Conservation (phyloP, 2,888 invertebrate species). For the Drosophila parthenogenetica region DNA sequence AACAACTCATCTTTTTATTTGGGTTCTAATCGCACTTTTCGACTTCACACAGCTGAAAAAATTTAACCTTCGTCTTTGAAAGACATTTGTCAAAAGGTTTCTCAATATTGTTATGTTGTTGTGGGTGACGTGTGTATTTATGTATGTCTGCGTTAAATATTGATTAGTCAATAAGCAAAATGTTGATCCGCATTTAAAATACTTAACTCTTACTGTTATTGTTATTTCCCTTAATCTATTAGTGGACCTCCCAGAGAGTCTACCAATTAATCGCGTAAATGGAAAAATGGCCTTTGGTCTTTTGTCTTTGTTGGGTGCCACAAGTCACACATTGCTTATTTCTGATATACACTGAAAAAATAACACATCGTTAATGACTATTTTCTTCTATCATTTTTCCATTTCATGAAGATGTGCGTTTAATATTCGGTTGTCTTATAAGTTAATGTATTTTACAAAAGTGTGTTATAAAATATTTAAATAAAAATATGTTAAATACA, state of each 20-base stretch:
- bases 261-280: slow-evolving; percentile 83
- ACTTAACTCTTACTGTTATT: slow-evolving; percentile 17
- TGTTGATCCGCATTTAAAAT: slow-evolving; percentile 72
- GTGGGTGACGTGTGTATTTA: slow-evolving; percentile 54
- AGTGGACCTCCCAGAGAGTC: slow-evolving; percentile 81
- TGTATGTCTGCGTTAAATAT: slow-evolving; percentile 54
- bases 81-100: slow-evolving; percentile 71
- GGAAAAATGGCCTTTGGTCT: slow-evolving; percentile 75
- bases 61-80: slow-evolving; percentile 62
- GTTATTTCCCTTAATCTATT: slow-evolving; percentile 63
- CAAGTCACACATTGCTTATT: slow-evolving; percentile 67
- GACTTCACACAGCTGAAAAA: slow-evolving; percentile 30
- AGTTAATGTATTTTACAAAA: background rate
- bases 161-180: slow-evolving; percentile 78
- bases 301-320: slow-evolving; percentile 76
- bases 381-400: too few relatives aligned
- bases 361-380: background rate
- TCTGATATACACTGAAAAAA: slow-evolving; percentile 14
- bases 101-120: slow-evolving; percentile 35
- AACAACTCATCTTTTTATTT: slow-evolving; percentile 60
- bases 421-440: too few relatives aligned
- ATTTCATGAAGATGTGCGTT: too few relatives aligned
- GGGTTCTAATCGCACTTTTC: slow-evolving; percentile 74
- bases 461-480: too few relatives aligned
- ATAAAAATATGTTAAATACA: too few relatives aligned